phyloP scores from a whole-genome alignment of 1,140 invertebrate genomes.

The Cylas formicarius region DNA sequence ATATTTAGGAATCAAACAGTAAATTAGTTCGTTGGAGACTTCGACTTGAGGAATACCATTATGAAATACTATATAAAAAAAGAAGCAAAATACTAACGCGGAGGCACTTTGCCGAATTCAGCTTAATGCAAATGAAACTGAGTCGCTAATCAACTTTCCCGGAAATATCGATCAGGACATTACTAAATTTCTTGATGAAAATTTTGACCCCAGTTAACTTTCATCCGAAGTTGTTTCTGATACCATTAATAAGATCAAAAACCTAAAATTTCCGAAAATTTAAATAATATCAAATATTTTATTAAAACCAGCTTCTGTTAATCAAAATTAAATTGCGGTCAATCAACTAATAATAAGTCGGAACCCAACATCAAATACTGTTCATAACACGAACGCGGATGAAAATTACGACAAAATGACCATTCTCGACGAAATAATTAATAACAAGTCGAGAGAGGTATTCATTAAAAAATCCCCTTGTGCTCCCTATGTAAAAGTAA shows the following conservation, averaged over 20 bases:
- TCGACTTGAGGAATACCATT: constrained; percentile 39
- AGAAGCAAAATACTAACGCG: constrained; percentile 36
- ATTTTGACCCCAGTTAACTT: no score
- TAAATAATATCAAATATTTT: not conserved
- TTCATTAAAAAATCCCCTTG: no score
- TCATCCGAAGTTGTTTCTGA: no score
- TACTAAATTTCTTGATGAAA: no score
- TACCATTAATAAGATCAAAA: no score
- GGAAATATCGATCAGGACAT: no score
- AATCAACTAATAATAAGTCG: no score
- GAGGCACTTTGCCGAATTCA: not conserved
- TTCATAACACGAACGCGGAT: not conserved
- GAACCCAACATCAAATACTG: not conserved
- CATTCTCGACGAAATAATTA: constrained; percentile 2
- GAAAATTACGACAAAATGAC: not conserved
- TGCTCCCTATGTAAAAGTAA: no score
- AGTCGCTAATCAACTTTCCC: no score
- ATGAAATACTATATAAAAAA: constrained; percentile 40
- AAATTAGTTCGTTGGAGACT: constrained; percentile 43
- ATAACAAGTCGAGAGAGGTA: not conserved
- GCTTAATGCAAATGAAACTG: no score
- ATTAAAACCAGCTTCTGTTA: not conserved
- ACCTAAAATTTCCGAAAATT: not conserved
- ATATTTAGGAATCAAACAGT: constrained; percentile 38
- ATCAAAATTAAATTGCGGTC: no score